phyloP scores from a whole-genome alignment of 2,888 invertebrate species.

The Gonocerus acuteangulatus region DNA sequence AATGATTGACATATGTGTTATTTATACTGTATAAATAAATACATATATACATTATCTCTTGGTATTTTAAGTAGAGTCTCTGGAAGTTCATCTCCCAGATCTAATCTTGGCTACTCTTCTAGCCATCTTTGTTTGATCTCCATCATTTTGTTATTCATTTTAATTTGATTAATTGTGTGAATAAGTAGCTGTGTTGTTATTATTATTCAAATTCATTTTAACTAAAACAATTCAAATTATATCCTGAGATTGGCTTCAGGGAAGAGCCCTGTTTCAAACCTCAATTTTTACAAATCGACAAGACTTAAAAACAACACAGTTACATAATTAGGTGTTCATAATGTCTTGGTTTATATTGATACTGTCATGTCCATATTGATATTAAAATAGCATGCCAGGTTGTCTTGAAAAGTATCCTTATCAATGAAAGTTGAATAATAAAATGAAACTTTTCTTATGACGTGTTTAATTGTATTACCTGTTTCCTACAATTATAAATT shows the following conservation, averaged over 20 bases:
- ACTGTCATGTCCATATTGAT: conserved; percentile 21
- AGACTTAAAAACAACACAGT: conserved; percentile 13
- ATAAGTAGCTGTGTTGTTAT: conserved; percentile 8
- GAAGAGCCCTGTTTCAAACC: too few species aligned
- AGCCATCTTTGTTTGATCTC: conserved; percentile 20
- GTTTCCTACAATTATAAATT: too few species aligned
- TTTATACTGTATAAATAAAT: conserved; percentile 6
- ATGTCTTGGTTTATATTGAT: conserved; percentile 12
- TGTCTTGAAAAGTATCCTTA: conserved; percentile 24
- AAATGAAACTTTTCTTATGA: conserved; percentile 15
- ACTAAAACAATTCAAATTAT: neutral
- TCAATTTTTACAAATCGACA: too few species aligned
- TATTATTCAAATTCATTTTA: neutral
- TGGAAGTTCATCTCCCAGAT: neutral
- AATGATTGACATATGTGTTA: conserved; percentile 10
- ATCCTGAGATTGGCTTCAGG: too few species aligned
- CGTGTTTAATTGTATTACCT: neutral
- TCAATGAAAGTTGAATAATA: conserved; percentile 19
- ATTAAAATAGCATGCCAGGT: conserved; percentile 20
- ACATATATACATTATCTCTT: conserved; percentile 12
- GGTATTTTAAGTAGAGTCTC: neutral
- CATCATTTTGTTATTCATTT: conserved; percentile 16
- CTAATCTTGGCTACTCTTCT: neutral
- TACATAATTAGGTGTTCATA: conserved; percentile 13
- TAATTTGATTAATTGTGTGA: conserved; percentile 1